A percentile compares a stretch with the other conserved stretches of the same genome.
phyloP scores from a whole-genome alignment of 2,797 vertebrate genomes.

The Darevskia nairensis region DNA sequence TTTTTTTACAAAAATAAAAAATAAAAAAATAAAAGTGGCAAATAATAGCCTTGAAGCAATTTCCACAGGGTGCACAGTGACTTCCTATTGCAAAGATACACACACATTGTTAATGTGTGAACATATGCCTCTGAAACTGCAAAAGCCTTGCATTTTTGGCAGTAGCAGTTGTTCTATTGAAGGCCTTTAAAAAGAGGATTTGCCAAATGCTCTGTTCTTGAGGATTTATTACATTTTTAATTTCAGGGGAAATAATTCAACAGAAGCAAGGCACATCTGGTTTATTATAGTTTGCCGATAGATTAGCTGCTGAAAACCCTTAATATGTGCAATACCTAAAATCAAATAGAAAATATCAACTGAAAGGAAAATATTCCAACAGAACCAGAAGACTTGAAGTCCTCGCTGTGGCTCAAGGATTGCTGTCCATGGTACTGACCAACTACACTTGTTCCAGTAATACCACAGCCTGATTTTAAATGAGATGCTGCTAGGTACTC shows the following conservation, averaged over 20 bases:
- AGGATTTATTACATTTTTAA: slow-evolving; percentile 6
- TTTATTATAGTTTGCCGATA: not conserved
- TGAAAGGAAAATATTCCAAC: not conserved
- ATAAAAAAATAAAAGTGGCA: not conserved
- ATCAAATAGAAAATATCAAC: not conserved
- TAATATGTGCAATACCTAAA: not conserved
- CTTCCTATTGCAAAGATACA: not conserved
- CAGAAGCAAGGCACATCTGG: not conserved
- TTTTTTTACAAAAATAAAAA: not conserved
- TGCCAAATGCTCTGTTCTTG: not conserved
- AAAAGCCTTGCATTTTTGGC: slow-evolving; percentile 8
- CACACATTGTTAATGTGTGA: not conserved
- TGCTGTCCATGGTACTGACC: not conserved
- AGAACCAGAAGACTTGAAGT: not conserved
- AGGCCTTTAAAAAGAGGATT: slow-evolving; percentile 6
- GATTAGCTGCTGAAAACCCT: slow-evolving; percentile 9
- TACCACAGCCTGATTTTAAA: not conserved
- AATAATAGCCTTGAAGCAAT: not conserved
- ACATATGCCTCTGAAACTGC: not conserved
- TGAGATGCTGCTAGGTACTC: not conserved
- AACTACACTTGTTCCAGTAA: not conserved
- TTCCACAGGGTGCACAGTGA: not conserved
- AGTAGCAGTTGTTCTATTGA: slow-evolving; percentile 3
- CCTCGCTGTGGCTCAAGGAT: not conserved
- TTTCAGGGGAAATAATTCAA: slow-evolving; percentile 1